phyloP scores from a whole-genome alignment of 2,888 invertebrate species.

The Aspidiotus rigidus region DNA sequence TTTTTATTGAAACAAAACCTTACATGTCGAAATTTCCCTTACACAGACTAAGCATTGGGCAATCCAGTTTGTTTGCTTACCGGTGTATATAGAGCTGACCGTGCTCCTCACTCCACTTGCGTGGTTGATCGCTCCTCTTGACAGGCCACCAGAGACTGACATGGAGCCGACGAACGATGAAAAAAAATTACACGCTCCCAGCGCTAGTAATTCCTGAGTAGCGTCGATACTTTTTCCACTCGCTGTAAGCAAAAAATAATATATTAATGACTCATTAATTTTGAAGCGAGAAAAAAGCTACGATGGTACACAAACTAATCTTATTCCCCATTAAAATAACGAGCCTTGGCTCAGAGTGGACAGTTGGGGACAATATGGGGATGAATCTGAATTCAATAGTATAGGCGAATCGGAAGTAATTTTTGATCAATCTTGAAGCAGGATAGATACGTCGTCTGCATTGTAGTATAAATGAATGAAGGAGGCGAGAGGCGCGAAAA shows the following conservation, averaged over 20 bases:
- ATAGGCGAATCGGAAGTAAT: too few relatives aligned
- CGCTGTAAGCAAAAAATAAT: constrained; percentile 43
- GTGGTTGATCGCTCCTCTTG: constrained; percentile 60
- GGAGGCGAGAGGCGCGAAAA: too few relatives aligned
- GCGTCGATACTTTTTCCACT: constrained; percentile 55
- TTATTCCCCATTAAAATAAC: too few relatives aligned
- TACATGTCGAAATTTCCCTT: too few relatives aligned
- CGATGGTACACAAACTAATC: too few relatives aligned
- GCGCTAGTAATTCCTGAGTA: constrained; percentile 61
- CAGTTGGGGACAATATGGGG: too few relatives aligned
- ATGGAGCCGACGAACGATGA: constrained; percentile 61
- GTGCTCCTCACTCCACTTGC: constrained; percentile 62
- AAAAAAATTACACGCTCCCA: constrained; percentile 55
- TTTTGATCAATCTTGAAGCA: too few relatives aligned
- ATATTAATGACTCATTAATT: not conserved
- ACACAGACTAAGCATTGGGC: not conserved
- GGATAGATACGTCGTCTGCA: too few relatives aligned
- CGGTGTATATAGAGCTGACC: constrained; percentile 56
- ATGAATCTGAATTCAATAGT: too few relatives aligned
- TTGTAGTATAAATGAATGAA: too few relatives aligned
- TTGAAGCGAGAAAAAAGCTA: not conserved
- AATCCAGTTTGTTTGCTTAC: constrained; percentile 39
- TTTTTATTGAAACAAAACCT: constrained; percentile 5
- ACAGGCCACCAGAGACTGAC: constrained; percentile 55
- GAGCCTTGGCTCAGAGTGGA: too few relatives aligned